These are phyloP conservation scores for Hyposoter dolosus DNA, from an alignment of 2,888 invertebrate species.

Conservation along the genomic window DNA sequence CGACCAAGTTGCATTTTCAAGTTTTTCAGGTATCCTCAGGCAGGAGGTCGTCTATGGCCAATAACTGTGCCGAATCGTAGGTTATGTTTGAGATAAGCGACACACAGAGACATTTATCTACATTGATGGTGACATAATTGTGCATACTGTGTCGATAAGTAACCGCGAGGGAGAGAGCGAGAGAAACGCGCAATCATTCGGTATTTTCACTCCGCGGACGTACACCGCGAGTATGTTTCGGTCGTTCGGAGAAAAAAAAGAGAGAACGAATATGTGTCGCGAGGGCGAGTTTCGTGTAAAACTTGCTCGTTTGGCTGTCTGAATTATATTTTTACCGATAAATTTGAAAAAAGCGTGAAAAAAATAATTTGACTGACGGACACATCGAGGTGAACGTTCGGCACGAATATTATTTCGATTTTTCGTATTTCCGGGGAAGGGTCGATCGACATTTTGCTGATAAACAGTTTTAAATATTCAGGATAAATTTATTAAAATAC, in stretches of 20 bases:
- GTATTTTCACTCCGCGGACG: not conserved
- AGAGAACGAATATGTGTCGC: not conserved
- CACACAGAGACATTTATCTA: conserved; percentile 5
- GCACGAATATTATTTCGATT: not conserved
- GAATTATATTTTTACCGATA: not conserved
- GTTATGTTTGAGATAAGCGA: not conserved
- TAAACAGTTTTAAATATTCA: not conserved
- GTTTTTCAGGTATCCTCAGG: not conserved
- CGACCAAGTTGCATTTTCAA: not conserved
- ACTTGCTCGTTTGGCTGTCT: not conserved
- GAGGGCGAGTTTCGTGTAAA: not conserved
- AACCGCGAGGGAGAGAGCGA: not conserved
- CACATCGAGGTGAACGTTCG: not conserved
- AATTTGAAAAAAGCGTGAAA: not conserved
- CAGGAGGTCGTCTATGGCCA: not conserved
- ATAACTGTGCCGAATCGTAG: not conserved
- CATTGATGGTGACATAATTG: conserved; percentile 1
- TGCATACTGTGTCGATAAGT: not conserved
- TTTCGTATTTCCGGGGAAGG: not conserved
- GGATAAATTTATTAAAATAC: not conserved
- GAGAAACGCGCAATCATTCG: not conserved
- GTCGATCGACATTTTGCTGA: not conserved
- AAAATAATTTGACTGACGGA: not conserved
- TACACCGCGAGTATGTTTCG: not conserved
- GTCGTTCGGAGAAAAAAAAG: conserved; percentile 4